These are phyloP conservation scores for Anarrhichthys ocellatus DNA, from an alignment of 2,113 vertebrate genomes.

Conservation along the genomic window DNA sequence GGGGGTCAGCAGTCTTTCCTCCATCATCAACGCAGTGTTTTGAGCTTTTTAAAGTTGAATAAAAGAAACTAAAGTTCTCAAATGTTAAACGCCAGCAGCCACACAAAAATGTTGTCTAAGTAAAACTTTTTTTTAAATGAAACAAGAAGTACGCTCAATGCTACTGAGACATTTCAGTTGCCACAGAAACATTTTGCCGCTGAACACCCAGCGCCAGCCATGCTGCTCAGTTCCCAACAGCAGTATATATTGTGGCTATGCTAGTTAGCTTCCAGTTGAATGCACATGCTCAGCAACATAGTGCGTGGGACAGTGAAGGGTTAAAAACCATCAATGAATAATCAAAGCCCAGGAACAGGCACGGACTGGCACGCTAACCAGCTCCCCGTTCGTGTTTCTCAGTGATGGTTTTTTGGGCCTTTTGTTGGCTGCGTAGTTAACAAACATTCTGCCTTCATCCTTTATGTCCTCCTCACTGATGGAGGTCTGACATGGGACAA, in stretches of 20 bases:
- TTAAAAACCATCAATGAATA: constrained; percentile 51
- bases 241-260: not conserved
- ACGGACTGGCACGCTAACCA: constrained; percentile 39
- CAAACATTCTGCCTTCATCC: constrained; percentile 38
- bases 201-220: constrained; percentile 9
- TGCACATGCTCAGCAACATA: constrained; percentile 2
- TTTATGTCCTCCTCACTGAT: constrained; percentile 1
- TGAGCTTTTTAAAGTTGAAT: not conserved
- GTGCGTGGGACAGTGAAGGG: constrained; percentile 3
- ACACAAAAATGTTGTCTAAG: no score
- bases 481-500: constrained; percentile 1
- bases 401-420: constrained; percentile 15
- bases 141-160: not conserved
- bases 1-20: not conserved
- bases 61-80: not conserved
- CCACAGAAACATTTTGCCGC: not conserved
- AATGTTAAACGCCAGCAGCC: not conserved
- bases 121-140: no score
- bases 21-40: not conserved
- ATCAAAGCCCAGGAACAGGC: constrained; percentile 49
- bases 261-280: constrained; percentile 9
- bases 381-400: constrained; percentile 31
- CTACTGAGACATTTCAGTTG: not conserved
- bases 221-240: constrained; percentile 9
- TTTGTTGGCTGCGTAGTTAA: constrained; percentile 32